These are phyloP conservation scores for Saccopteryx bilineata DNA, from an alignment of 2,113 vertebrate genomes.

Conservation along the genomic window DNA sequence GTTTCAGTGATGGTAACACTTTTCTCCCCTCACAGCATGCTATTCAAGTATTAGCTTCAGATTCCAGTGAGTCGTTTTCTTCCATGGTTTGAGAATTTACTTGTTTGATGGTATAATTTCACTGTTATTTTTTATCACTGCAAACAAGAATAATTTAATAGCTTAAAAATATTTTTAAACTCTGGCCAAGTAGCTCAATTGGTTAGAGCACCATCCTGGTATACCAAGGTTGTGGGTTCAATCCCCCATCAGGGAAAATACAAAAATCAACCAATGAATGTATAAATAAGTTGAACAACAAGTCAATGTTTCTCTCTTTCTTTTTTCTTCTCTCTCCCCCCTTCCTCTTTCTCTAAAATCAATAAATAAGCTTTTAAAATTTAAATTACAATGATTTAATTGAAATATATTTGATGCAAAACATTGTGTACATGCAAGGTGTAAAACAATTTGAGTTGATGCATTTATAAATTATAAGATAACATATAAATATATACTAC, in stretches of 20 bases:
- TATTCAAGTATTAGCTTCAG: conserved; percentile 13
- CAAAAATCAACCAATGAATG: too few species aligned
- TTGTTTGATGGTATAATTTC: not conserved
- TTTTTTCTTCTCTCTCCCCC: too few species aligned
- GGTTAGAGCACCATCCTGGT: too few species aligned
- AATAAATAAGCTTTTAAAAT: too few species aligned
- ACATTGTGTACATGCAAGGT: not conserved
- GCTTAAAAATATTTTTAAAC: not conserved
- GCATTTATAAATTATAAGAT: not conserved
- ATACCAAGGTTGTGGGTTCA: too few species aligned
- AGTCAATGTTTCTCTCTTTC: too few species aligned
- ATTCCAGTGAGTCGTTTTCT: conserved; percentile 3
- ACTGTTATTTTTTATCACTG: not conserved
- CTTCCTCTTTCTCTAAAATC: too few species aligned
- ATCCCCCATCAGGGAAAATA: too few species aligned
- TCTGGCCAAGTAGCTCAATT: too few species aligned
- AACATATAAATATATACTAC: not conserved
- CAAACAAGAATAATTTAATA: conserved; percentile 20
- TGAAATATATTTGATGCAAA: not conserved
- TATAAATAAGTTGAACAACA: too few species aligned
- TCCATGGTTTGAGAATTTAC: not conserved
- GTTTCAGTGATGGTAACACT: not conserved
- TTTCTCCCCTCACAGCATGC: not conserved
- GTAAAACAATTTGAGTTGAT: not conserved
- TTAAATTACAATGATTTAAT: not conserved